These are phyloP conservation scores for Luffia ferchaultella DNA, from an alignment of 2,888 invertebrate genomes.

Conservation along the genomic window DNA sequence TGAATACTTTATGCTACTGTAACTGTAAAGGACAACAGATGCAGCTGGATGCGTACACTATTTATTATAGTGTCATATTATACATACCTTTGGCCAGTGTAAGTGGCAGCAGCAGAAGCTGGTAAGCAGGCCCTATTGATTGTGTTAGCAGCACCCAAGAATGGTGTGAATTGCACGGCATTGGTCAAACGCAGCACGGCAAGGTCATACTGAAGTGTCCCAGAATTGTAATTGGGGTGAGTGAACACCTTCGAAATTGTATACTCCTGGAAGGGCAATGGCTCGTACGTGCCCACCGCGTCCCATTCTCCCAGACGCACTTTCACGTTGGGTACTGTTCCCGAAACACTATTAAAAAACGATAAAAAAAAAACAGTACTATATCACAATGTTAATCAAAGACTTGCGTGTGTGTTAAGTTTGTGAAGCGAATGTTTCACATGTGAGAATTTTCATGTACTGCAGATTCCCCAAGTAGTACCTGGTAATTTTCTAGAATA, in stretches of 20 bases:
- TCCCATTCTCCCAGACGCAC: slow-evolving; percentile 82
- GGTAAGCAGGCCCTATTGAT: slow-evolving; percentile 72
- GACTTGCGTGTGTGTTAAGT: too few species aligned
- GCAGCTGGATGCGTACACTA: too few species aligned
- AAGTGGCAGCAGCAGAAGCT: slow-evolving; percentile 32
- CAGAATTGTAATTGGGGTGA: slow-evolving; percentile 72
- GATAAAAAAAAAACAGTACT: too few species aligned
- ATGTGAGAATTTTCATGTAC: too few species aligned
- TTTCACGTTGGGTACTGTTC: slow-evolving; percentile 63
- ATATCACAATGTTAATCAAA: too few species aligned
- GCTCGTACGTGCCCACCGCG: slow-evolving; percentile 69
- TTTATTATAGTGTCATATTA: too few species aligned
- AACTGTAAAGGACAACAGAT: too few species aligned
- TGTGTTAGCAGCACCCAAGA: slow-evolving; percentile 53
- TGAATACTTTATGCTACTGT: too few species aligned
- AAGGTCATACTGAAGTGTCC: slow-evolving; percentile 81
- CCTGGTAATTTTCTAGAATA: too few species aligned
- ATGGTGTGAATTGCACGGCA: slow-evolving; percentile 57
- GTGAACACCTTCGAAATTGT: slow-evolving; percentile 64
- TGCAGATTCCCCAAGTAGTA: too few species aligned
- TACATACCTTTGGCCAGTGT: slow-evolving; percentile 58
- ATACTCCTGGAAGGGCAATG: slow-evolving; percentile 71
- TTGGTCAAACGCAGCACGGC: slow-evolving; percentile 77
- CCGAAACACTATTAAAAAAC: slow-evolving; percentile 36
- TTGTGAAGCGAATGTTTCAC: too few species aligned